Conservation (phyloP, 2,888 invertebrate genomes). For the Drosophila planitibia region DNA sequence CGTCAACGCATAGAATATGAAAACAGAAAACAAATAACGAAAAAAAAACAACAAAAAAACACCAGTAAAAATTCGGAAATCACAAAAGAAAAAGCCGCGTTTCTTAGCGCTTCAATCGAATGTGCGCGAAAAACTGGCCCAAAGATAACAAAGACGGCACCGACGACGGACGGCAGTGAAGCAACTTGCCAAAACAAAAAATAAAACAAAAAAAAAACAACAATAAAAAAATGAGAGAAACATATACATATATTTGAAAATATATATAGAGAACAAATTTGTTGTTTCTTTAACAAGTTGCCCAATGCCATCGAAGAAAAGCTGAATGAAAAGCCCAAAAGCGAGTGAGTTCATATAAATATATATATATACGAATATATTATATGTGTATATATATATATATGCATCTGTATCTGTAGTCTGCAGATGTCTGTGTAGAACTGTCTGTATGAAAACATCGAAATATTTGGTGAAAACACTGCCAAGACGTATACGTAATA, state of each 20-base stretch:
- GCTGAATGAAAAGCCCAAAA: constrained; percentile 57
- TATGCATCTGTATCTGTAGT: not conserved
- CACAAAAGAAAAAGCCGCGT: constrained; percentile 43
- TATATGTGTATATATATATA: not conserved
- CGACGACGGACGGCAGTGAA: constrained; percentile 38
- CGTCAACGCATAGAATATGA: not conserved
- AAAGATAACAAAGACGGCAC: constrained; percentile 26
- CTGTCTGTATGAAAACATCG: constrained; percentile 16
- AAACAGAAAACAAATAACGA: not conserved
- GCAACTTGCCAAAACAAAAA: constrained; percentile 51
- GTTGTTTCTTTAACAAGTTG: constrained; percentile 56
- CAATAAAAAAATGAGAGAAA: not conserved
- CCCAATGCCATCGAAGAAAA: constrained; percentile 63
- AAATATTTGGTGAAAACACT: constrained; percentile 57
- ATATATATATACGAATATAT: not conserved
- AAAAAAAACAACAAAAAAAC: not conserved
- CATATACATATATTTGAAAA: not conserved
- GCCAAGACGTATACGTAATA: constrained; percentile 65
- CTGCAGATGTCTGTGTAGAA: constrained; percentile 16
- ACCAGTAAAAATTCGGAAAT: constrained; percentile 18
- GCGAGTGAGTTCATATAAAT: constrained; percentile 27
- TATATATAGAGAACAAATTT: constrained; percentile 22
- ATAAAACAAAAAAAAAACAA: constrained; percentile 20
- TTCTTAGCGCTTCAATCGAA: constrained; percentile 53
- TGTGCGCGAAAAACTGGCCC: constrained; percentile 58